Conservation (phyloP, 2,888 invertebrate species). For the Xestia xanthographa region DNA sequence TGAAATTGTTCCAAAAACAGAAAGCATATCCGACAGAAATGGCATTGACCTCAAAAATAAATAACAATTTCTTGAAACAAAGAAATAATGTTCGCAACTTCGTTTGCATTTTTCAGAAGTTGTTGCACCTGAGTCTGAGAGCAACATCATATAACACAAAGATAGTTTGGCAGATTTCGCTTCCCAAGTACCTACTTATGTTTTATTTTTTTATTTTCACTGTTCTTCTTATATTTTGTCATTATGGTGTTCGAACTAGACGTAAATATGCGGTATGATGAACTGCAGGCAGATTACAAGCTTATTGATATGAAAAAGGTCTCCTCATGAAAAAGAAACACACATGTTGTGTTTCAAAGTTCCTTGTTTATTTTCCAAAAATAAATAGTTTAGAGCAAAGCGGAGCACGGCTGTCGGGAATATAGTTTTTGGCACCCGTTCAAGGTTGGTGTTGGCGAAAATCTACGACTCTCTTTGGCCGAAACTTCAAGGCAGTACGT, state of each 20-base stretch:
- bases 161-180: neutral
- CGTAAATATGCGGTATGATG: neutral
- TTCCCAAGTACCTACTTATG: neutral
- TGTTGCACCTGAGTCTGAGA: constrained; percentile 30
- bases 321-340: constrained; percentile 24
- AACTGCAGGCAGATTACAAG: neutral
- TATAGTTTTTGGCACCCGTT: constrained; percentile 86
- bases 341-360: constrained; percentile 55
- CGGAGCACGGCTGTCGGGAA: constrained; percentile 78
- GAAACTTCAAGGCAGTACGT: constrained; percentile 78
- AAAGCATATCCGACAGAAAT: constrained; percentile 45
- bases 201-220: neutral
- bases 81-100: constrained; percentile 39
- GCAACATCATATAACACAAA: neutral
- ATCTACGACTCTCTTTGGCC: constrained; percentile 88
- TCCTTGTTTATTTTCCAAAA: constrained; percentile 77
- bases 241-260: neutral
- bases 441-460: constrained; percentile 85
- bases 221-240: neutral
- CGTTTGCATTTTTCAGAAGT: constrained; percentile 35
- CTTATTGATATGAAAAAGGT: neutral
- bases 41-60: constrained; percentile 66
- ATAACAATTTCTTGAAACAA: constrained; percentile 56
- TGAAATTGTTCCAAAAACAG: constrained; percentile 46
- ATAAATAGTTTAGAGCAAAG: constrained; percentile 77